phyloP scores from a whole-genome alignment of 2,888 invertebrate species.

The Pelosia muscerda region DNA sequence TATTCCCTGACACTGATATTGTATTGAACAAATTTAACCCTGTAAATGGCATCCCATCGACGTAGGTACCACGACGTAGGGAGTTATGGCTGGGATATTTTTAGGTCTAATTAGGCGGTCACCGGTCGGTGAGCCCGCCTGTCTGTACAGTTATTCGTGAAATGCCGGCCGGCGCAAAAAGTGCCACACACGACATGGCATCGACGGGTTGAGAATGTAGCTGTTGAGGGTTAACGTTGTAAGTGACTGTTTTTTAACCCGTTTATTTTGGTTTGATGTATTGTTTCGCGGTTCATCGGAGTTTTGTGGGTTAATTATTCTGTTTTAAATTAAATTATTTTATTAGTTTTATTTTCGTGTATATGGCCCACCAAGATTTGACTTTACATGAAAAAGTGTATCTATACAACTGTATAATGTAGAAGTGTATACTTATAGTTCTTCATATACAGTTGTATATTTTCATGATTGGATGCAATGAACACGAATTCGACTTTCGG shows the following conservation, averaged over 20 bases:
- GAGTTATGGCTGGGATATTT: slow-evolving; percentile 35
- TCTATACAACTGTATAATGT: too few relatives aligned
- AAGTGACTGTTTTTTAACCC: neutral
- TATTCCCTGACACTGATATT: neutral
- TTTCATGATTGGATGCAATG: too few relatives aligned
- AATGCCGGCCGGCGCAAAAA: slow-evolving; percentile 56
- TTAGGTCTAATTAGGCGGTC: slow-evolving; percentile 47
- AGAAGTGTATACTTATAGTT: too few relatives aligned
- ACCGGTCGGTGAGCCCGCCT: slow-evolving; percentile 18
- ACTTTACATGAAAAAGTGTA: too few relatives aligned
- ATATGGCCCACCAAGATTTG: too few relatives aligned
- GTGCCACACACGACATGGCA: slow-evolving; percentile 52
- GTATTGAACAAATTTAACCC: slow-evolving; percentile 15
- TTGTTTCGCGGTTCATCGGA: neutral
- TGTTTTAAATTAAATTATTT: too few relatives aligned
- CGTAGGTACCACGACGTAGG: slow-evolving; percentile 11
- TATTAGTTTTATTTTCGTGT: too few relatives aligned
- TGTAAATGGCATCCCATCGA: slow-evolving; percentile 13
- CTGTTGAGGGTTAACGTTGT: slow-evolving; percentile 17
- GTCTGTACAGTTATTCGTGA: slow-evolving; percentile 50
- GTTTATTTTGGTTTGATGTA: neutral
- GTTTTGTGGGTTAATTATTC: neutral
- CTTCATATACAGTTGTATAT: too few relatives aligned
- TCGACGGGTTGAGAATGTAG: slow-evolving; percentile 34
- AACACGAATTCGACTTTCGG: too few relatives aligned